Evolutionary conservation across 2,888 invertebrate genomes (phyloP).

Genomic region (Eudasyphora cyanicolor): DNA sequence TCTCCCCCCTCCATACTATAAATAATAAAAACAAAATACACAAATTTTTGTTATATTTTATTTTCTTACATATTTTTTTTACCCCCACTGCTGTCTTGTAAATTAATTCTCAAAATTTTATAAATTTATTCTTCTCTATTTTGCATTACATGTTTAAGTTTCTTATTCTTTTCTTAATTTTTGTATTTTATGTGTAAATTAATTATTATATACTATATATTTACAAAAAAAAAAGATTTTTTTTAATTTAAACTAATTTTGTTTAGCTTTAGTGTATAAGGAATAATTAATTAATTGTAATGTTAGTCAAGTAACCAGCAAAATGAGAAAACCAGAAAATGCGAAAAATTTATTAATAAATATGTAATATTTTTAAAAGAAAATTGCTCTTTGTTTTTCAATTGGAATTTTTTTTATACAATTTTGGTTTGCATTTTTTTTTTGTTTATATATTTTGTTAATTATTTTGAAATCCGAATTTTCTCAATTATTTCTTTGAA

Average conservation of each 20-base stretch:
- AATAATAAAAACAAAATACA: neutral
- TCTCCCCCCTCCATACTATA: neutral
- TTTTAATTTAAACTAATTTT: slow-evolving; percentile 13
- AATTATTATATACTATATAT: neutral
- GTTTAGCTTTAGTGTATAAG: neutral
- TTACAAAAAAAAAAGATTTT: neutral
- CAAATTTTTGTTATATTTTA: neutral
- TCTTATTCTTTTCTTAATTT: neutral
- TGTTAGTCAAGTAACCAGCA: neutral
- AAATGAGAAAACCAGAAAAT: neutral
- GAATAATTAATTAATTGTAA: slow-evolving; percentile 26
- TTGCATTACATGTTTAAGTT: neutral
- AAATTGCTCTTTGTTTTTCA: neutral
- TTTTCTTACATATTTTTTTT: neutral
- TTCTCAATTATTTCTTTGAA: too few relatives aligned
- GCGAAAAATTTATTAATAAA: slow-evolving; percentile 38
- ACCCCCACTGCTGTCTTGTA: neutral
- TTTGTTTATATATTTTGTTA: neutral
- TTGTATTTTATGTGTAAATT: slow-evolving; percentile 1
- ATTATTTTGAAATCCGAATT: neutral
- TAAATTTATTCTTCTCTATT: neutral
- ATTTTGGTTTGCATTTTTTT: slow-evolving; percentile 2
- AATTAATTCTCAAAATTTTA: neutral
- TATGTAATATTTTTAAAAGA: slow-evolving; percentile 12
- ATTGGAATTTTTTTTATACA: neutral